Base-by-base conservation (phyloP, 2,113 vertebrate species). In the Indicator indicator region DNA sequence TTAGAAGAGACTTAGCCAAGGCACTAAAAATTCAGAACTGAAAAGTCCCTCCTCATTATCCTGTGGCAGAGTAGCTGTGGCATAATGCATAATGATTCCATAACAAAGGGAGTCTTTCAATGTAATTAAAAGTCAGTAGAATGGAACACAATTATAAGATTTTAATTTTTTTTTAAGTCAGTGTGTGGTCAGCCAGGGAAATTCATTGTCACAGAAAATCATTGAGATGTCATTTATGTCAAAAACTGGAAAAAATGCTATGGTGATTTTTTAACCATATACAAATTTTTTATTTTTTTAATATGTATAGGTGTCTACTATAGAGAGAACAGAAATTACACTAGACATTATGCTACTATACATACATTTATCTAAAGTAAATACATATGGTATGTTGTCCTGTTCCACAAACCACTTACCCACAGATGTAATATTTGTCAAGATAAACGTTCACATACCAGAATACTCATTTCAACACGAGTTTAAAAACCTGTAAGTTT, bases 111-210 rank as follows among this genome's bases (percentile, higher is more conserved):
- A 91, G 62, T 73, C 50, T 90, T 95, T 86, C 67, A 88, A 11
- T 82, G 76, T 96, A 95, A 91, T 93, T 95, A 94, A 90, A 94
- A 95, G 44, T 88, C 94, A 93, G 55, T 67, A 95, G 88, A 90
- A 95, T 76, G 88, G 93, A 95, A 95, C 88, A 88, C 10, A 83
- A 74, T 91, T 93, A 92, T 69, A 86, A 69, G 73, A 86, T 42
- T 46, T 78, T 80, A 42, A 32, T 74, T 69, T 82, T 91, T 87
- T 80, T 94, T 90, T 75, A 90, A 86, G 48, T 71, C 50, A 91
- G 16, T 65, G 42, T 52, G 58, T 91, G 64, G 79, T 84, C 76
- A 91, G 21, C 65, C 86, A 82, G 33, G 40, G 54, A 91, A 91
- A 89, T 86, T 93, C 83, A 69, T 40, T 94, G 54, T 75, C 83